phyloP scores from a whole-genome alignment of 1,140 invertebrate genomes.

The Heliconius himera region DNA sequence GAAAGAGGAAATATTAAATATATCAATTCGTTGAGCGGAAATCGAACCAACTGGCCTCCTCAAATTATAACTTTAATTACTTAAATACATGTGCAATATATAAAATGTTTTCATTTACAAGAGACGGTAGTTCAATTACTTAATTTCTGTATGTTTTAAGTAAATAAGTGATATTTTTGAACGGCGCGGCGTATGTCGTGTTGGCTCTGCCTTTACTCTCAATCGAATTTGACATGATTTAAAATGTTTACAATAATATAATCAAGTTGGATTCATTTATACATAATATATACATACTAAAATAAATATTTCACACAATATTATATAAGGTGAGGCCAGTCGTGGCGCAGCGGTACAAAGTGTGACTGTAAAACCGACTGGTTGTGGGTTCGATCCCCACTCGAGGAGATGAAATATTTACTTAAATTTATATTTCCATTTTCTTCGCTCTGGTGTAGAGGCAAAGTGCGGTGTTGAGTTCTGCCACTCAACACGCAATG shows the following conservation, averaged over 20 bases:
- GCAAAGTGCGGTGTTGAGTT: too few relatives aligned
- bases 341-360: too few relatives aligned
- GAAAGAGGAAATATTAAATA: too few relatives aligned
- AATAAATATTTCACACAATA: background rate
- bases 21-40: too few relatives aligned
- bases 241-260: conserved; percentile 4
- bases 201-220: conserved; percentile 14
- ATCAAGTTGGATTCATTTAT: background rate
- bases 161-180: background rate
- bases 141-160: conserved; percentile 1
- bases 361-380: too few relatives aligned
- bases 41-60: too few relatives aligned
- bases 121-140: conserved; percentile 2
- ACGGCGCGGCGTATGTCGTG: background rate
- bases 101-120: conserved; percentile 6
- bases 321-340: background rate
- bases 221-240: conserved; percentile 13
- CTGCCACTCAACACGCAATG: too few relatives aligned
- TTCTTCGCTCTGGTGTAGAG: too few relatives aligned
- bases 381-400: too few relatives aligned
- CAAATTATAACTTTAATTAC: background rate
- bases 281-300: background rate
- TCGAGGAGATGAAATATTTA: too few relatives aligned
- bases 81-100: background rate
- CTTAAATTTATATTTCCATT: too few relatives aligned